These are phyloP conservation scores for Sorex araneus DNA, from an alignment of 2,113 vertebrate genomes.

Conservation along the genomic window DNA sequence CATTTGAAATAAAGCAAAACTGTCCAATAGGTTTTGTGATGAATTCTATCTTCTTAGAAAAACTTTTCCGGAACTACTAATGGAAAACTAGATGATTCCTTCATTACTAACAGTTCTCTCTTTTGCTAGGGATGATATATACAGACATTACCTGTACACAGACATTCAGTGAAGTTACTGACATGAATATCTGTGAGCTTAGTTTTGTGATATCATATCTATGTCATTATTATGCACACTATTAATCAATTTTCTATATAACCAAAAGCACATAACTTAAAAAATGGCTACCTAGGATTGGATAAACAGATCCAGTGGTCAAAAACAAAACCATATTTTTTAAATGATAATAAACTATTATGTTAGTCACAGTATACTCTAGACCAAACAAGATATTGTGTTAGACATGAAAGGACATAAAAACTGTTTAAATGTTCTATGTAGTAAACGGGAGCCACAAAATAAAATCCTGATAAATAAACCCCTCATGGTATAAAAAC, in stretches of 20 bases:
- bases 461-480: conserved; percentile 63
- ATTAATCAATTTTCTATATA: conserved; percentile 37
- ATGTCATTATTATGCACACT: not conserved
- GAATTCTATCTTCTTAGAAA: conserved; percentile 26
- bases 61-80: not conserved
- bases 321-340: not conserved
- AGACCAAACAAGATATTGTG: not conserved
- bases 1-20: not conserved
- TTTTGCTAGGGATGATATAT: not conserved
- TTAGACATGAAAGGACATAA: conserved; percentile 39
- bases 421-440: conserved; percentile 22
- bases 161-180: not conserved
- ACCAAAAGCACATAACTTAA: conserved; percentile 3
- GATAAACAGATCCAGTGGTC: not conserved
- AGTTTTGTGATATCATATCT: not conserved
- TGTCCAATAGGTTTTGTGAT: not conserved
- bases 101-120: not conserved
- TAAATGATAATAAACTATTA: conserved; percentile 29
- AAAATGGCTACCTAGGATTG: not conserved
- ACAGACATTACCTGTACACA: not conserved
- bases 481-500: not conserved
- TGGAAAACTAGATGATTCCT: not conserved
- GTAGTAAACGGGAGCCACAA: conserved; percentile 8
- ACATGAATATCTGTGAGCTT: not conserved
- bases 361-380: conserved; percentile 13